A percentile compares a stretch with the other conserved stretches of the same genome.
Conservation (phyloP, 2,113 vertebrate species). For the Glaucidium brasilianum region DNA sequence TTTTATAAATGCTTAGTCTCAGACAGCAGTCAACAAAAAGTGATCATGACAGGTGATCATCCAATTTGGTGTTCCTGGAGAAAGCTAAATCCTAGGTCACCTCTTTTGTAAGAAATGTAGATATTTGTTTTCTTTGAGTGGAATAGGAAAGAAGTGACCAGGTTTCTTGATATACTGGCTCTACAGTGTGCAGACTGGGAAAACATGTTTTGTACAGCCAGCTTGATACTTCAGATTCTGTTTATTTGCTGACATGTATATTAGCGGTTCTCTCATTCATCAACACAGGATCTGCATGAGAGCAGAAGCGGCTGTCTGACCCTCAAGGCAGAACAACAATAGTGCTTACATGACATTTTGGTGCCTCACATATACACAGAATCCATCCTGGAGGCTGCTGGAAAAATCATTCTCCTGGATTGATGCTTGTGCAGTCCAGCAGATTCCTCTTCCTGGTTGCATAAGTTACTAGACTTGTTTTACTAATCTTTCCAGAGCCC, state of each 20-base stretch:
- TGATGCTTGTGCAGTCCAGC: neutral
- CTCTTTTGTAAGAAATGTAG: neutral
- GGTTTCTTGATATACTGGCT: neutral
- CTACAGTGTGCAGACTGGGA: neutral
- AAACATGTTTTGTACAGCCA: neutral
- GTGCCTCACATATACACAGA: neutral
- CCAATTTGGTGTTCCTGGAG: neutral
- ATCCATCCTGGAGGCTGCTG: neutral
- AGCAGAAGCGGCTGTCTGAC: neutral
- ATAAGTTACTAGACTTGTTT: neutral
- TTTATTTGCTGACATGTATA: conserved; percentile 31
- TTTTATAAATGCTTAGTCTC: neutral
- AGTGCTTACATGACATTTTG: neutral
- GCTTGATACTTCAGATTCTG: neutral
- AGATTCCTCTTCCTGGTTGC: neutral
- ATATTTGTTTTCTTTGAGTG: neutral
- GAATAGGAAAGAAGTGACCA: neutral
- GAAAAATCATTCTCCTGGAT: neutral
- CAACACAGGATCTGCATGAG: neutral
- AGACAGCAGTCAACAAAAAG: neutral
- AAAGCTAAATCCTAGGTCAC: neutral
- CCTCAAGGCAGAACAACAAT: neutral
- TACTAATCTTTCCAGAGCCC: neutral
- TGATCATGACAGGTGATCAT: neutral
- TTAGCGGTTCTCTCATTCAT: neutral